Evolutionary conservation across 2,888 invertebrate species (phyloP).

Genomic region (Dendrolimus houi): DNA sequence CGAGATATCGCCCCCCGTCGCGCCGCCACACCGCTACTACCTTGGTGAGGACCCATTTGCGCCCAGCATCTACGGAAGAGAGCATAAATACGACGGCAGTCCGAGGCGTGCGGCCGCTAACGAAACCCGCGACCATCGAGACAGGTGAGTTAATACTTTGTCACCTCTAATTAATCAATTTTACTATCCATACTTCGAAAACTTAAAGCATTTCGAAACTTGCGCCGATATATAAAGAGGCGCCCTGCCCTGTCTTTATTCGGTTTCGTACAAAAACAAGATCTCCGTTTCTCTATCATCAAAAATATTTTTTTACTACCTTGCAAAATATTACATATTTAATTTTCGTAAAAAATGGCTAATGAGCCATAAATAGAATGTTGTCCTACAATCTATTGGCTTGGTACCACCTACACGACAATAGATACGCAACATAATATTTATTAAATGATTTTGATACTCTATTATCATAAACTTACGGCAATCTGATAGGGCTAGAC

Average conservation of each 20-base stretch:
- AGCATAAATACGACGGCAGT: slow-evolving; percentile 87
- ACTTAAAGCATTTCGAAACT: not conserved
- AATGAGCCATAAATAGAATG: slow-evolving; percentile 58
- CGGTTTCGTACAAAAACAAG: not conserved
- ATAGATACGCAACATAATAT: slow-evolving; percentile 34
- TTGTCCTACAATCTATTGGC: slow-evolving; percentile 41
- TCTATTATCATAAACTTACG: slow-evolving; percentile 50
- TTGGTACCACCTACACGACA: slow-evolving; percentile 44
- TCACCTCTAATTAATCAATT: not conserved
- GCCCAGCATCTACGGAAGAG: slow-evolving; percentile 88
- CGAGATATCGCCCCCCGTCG: slow-evolving; percentile 62
- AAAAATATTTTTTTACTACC: not conserved
- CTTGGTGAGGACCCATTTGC: slow-evolving; percentile 92
- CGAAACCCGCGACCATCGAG: slow-evolving; percentile 60
- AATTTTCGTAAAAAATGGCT: slow-evolving; percentile 28
- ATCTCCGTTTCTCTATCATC: not conserved
- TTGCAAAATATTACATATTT: slow-evolving; percentile 3
- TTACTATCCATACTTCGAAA: not conserved
- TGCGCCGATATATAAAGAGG: not conserved
- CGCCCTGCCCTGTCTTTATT: not conserved
- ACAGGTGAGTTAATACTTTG: slow-evolving; percentile 52
- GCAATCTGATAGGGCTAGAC: slow-evolving; percentile 29
- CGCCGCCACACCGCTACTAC: slow-evolving; percentile 86
- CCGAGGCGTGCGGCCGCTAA: slow-evolving; percentile 61
- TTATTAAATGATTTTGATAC: slow-evolving; percentile 52